Percentiles rank a stretch among this genome's conserved stretches.
phyloP scores from a whole-genome alignment of 2,888 invertebrate species.

The Lithodes maja region DNA sequence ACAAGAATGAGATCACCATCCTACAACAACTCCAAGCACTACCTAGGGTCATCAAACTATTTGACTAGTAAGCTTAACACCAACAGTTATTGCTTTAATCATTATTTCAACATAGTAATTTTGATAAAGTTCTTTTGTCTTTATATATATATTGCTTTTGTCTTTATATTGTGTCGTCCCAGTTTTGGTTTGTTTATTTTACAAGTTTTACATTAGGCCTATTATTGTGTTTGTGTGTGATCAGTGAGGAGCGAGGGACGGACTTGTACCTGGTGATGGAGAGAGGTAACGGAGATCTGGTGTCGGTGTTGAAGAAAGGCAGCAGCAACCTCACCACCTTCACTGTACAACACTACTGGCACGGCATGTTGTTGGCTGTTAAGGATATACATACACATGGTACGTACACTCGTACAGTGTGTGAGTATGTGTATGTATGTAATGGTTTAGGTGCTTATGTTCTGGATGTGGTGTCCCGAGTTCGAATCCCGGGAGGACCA shows the following conservation, averaged over 20 bases:
- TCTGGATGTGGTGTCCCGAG: too few relatives aligned
- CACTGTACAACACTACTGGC: neutral
- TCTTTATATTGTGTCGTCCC: too few relatives aligned
- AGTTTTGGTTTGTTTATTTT: too few relatives aligned
- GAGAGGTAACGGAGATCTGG: constrained; percentile 92
- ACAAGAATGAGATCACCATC: constrained; percentile 91
- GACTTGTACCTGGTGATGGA: constrained; percentile 93
- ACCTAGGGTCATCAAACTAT: constrained; percentile 87
- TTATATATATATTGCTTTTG: too few relatives aligned
- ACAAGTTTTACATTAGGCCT: too few relatives aligned
- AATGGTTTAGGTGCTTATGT: neutral
- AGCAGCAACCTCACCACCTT: constrained; percentile 59
- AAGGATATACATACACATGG: neutral
- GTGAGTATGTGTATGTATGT: neutral
- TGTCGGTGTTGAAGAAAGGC: constrained; percentile 81
- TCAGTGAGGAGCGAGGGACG: constrained; percentile 58
- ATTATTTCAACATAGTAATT: too few relatives aligned
- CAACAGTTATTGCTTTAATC: neutral
- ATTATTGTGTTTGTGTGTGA: neutral
- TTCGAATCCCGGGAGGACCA: too few relatives aligned
- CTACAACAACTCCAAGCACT: constrained; percentile 87
- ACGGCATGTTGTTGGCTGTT: neutral
- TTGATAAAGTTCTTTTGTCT: too few relatives aligned
- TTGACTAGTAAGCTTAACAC: constrained; percentile 85
- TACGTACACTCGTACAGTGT: constrained; percentile 77